A percentile compares a stretch with the other conserved stretches of the same genome.
Evolutionary conservation across 2,888 invertebrate genomes (phyloP).

Genomic region (Drosophila merina): DNA sequence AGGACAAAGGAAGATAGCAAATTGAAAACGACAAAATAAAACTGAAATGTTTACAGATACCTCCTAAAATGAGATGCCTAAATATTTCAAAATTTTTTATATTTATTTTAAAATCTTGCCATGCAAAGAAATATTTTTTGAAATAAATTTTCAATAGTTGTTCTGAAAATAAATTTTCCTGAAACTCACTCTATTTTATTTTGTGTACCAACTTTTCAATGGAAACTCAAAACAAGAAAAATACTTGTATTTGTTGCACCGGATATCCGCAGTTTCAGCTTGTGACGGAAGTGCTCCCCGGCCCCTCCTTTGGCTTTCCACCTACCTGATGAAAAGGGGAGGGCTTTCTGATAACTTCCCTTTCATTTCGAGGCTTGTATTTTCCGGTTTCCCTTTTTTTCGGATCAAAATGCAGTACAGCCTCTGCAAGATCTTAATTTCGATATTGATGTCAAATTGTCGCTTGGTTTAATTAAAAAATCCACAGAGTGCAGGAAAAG

Average conservation of each 20-base stretch:
- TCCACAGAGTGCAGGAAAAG: constrained; percentile 25
- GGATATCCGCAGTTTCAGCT: constrained; percentile 66
- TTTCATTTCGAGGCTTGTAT: constrained; percentile 27
- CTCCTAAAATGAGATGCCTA: background rate
- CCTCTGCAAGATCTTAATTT: constrained; percentile 77
- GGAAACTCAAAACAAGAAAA: constrained; percentile 5
- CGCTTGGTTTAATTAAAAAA: constrained; percentile 74
- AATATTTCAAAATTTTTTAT: background rate
- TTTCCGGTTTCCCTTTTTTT: constrained; percentile 18
- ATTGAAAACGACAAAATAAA: constrained; percentile 74
- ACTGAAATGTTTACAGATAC: constrained; percentile 36
- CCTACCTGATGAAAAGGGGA: constrained; percentile 2
- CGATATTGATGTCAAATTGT: constrained; percentile 80
- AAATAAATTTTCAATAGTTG: too few relatives aligned
- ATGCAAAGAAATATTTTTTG: too few relatives aligned
- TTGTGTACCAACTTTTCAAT: background rate
- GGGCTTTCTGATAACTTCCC: constrained; percentile 31
- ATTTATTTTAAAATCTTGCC: background rate
- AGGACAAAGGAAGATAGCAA: constrained; percentile 40
- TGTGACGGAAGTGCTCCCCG: constrained; percentile 54
- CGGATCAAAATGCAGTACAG: constrained; percentile 22
- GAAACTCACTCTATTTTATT: too few relatives aligned
- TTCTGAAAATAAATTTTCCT: too few relatives aligned
- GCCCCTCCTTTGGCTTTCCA: constrained; percentile 1
- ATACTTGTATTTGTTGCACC: constrained; percentile 54